These are phyloP conservation scores for Phacellophora camtschatica DNA, from an alignment of 30 jellyfish, hydroid and myxozoan genomes.

Conservation along the genomic window DNA sequence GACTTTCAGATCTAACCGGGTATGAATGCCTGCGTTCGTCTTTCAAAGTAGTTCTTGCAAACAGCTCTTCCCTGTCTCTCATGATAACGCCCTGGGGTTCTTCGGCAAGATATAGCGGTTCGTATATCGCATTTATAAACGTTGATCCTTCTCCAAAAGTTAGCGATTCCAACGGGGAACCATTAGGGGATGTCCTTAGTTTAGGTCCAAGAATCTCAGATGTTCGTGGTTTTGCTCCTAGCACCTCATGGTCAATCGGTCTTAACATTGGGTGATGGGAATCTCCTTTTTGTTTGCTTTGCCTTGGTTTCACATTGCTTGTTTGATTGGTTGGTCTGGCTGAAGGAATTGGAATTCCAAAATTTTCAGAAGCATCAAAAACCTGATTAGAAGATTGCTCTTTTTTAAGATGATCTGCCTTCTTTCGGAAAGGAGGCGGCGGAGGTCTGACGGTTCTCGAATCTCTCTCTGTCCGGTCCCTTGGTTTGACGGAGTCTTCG, in stretches of 20 bases:
- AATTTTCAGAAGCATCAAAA: too few relatives aligned
- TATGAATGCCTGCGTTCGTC: constrained; percentile 26
- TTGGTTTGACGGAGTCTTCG: too few relatives aligned
- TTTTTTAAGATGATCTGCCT: too few relatives aligned
- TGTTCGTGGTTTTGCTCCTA: background rate
- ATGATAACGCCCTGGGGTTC: background rate
- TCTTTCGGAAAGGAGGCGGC: too few relatives aligned
- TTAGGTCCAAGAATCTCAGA: background rate
- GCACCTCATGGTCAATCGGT: background rate
- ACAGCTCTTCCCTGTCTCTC: background rate
- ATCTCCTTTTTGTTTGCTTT: background rate
- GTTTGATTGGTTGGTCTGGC: too few relatives aligned
- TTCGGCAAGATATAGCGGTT: constrained; percentile 21
- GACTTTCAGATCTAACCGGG: background rate
- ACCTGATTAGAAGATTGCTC: too few relatives aligned
- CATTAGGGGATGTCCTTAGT: background rate
- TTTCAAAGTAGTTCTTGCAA: background rate
- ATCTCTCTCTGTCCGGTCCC: too few relatives aligned
- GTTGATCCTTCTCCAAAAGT: too few relatives aligned
- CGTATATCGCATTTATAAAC: background rate
- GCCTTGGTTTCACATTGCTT: too few relatives aligned
- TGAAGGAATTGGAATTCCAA: too few relatives aligned
- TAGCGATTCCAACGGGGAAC: too few relatives aligned
- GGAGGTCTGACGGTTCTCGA: too few relatives aligned
- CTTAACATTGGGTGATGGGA: background rate